Evolutionary conservation across 2,888 invertebrate genomes (phyloP).

Genomic region (Myopa tessellatipennis): DNA sequence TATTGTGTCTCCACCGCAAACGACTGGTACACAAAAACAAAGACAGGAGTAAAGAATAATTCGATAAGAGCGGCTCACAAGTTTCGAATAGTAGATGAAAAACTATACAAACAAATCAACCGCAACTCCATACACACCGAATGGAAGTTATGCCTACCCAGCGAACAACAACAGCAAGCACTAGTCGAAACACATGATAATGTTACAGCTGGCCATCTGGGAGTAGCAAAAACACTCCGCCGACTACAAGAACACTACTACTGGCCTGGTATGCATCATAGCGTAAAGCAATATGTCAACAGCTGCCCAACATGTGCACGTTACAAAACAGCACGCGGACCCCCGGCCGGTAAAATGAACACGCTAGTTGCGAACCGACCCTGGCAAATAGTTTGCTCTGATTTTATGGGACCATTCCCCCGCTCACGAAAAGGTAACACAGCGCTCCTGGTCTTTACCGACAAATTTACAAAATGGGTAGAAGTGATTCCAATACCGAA

Average conservation of each 20-base stretch:
- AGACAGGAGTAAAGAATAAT: background rate
- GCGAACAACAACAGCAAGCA: background rate
- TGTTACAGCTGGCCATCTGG: conserved; percentile 4
- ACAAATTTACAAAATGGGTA: too few species aligned
- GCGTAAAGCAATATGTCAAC: background rate
- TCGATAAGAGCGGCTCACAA: background rate
- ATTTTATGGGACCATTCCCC: too few species aligned
- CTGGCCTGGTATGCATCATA: background rate
- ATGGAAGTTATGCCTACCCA: background rate
- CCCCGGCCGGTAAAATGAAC: too few species aligned
- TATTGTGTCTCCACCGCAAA: background rate
- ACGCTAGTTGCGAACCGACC: too few species aligned
- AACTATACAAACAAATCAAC: background rate
- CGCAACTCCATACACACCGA: background rate
- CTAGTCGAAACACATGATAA: background rate
- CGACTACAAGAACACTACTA: background rate
- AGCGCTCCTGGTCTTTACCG: too few species aligned
- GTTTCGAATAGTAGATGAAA: too few species aligned
- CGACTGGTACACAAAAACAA: background rate
- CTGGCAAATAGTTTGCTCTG: too few species aligned
- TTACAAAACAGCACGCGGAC: too few species aligned
- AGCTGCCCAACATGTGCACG: background rate
- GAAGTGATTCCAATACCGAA: background rate
- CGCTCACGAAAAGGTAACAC: too few species aligned
- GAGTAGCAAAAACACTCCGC: background rate